Conservation (phyloP, 2,797 vertebrate genomes). For the Vespertilio murinus region DNA sequence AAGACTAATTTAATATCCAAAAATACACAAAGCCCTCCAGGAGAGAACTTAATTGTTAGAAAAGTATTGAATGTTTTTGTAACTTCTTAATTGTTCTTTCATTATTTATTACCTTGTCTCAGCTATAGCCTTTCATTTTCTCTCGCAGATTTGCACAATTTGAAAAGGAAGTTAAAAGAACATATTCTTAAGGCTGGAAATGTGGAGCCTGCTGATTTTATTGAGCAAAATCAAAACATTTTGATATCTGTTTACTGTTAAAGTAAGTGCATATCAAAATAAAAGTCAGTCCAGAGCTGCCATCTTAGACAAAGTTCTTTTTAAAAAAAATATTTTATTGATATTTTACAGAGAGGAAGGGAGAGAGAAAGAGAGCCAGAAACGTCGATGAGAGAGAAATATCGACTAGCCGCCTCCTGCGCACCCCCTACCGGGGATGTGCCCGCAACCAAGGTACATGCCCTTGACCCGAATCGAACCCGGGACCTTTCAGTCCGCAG, state of each 20-base stretch:
- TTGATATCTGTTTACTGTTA: conserved; percentile 50
- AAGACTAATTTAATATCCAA: conserved; percentile 63
- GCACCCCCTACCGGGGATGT: no score
- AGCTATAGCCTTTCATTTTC: conserved; percentile 34
- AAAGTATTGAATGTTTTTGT: conserved; percentile 36
- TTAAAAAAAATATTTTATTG: no score
- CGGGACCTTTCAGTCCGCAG: no score
- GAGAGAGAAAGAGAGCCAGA: no score
- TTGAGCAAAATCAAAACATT: conserved; percentile 55
- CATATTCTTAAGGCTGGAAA: conserved; percentile 42
- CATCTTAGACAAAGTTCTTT: not conserved
- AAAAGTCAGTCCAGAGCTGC: not conserved
- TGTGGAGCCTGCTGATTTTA: conserved; percentile 59
- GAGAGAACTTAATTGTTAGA: conserved; percentile 49
- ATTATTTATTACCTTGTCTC: conserved; percentile 54
- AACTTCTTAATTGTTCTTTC: conserved; percentile 47
- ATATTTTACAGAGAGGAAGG: no score
- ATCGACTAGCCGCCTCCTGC: no score
- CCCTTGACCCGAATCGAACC: no score
- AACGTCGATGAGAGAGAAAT: no score
- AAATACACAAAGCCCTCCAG: conserved; percentile 42
- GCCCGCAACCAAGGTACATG: no score
- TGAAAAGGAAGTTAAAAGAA: conserved; percentile 48
- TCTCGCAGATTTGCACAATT: conserved; percentile 49
- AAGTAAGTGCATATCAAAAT: conserved; percentile 3